A percentile compares a stretch with the other conserved stretches of the same genome.
Conservation (phyloP, 2,113 vertebrate species). For the Microcebus jonahi region DNA sequence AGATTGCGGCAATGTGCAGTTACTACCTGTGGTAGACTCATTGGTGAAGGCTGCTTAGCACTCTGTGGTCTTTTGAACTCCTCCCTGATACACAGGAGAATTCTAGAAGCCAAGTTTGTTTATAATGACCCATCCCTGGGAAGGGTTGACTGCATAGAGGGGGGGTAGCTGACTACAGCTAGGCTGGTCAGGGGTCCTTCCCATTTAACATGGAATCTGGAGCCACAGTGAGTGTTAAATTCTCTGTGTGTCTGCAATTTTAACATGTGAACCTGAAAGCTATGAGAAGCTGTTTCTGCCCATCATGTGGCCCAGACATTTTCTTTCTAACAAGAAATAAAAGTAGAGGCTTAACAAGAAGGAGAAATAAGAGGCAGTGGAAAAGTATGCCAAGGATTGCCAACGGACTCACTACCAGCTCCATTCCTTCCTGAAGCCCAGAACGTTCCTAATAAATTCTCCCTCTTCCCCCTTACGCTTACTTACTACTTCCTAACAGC, state of each 20-base stretch:
- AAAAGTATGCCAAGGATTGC: neutral
- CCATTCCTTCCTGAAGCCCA: neutral
- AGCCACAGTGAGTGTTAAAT: neutral
- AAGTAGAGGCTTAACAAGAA: neutral
- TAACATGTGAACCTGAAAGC: neutral
- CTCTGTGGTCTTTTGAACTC: neutral
- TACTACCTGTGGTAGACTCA: neutral
- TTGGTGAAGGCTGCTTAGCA: neutral
- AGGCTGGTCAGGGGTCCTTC: neutral
- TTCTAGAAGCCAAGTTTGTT: neutral
- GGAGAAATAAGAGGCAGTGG: neutral
- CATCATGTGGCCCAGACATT: neutral
- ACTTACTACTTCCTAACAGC: neutral
- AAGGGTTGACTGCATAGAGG: neutral
- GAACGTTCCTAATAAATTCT: neutral
- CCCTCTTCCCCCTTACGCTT: neutral
- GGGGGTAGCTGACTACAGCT: neutral
- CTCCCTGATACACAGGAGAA: neutral
- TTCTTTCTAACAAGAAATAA: neutral
- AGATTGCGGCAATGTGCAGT: neutral
- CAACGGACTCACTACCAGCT: neutral
- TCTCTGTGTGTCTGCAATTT: neutral
- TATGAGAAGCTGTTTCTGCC: neutral
- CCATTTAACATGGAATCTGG: neutral
- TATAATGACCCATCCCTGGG: neutral